phyloP scores from a whole-genome alignment of 2,888 invertebrate species.

The Tetragonula carbonaria region DNA sequence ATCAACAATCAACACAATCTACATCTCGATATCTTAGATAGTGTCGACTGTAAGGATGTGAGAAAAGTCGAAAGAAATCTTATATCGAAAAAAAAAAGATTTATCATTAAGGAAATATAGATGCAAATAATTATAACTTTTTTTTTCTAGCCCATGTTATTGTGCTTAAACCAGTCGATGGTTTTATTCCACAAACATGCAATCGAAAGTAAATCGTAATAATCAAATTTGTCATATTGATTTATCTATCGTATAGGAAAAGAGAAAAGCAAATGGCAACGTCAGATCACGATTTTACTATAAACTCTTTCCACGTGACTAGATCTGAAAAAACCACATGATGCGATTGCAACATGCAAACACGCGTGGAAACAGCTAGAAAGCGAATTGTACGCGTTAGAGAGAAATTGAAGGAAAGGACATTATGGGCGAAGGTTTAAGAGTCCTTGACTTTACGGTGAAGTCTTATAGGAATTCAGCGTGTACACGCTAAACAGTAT shows the following conservation, averaged over 20 bases:
- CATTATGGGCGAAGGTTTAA: slow-evolving; percentile 14
- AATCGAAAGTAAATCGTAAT: slow-evolving; percentile 18
- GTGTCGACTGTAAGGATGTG: neutral
- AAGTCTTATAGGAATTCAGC: slow-evolving; percentile 29
- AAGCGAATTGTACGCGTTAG: slow-evolving; percentile 43
- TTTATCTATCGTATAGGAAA: slow-evolving; percentile 25
- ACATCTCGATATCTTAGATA: neutral
- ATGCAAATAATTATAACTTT: slow-evolving; percentile 31
- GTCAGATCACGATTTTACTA: slow-evolving; percentile 63
- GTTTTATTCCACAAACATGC: neutral
- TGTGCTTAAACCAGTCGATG: slow-evolving; percentile 32
- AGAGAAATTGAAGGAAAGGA: slow-evolving; percentile 35
- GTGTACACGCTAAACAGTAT: slow-evolving; percentile 44
- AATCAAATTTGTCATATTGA: slow-evolving; percentile 25
- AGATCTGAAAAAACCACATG: slow-evolving; percentile 44
- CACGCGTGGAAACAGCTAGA: slow-evolving; percentile 27
- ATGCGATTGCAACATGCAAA: slow-evolving; percentile 32
- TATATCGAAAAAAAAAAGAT: neutral
- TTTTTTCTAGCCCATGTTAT: slow-evolving; percentile 14
- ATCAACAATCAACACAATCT: neutral
- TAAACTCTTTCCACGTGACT: slow-evolving; percentile 59
- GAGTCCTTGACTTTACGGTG: neutral
- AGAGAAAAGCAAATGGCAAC: slow-evolving; percentile 42
- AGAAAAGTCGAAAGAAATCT: neutral
- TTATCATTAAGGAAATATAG: slow-evolving; percentile 23